A percentile compares a stretch with the other conserved stretches of the same genome.
phyloP scores from a whole-genome alignment of 2,113 vertebrate species.

The Holacanthus passer region DNA sequence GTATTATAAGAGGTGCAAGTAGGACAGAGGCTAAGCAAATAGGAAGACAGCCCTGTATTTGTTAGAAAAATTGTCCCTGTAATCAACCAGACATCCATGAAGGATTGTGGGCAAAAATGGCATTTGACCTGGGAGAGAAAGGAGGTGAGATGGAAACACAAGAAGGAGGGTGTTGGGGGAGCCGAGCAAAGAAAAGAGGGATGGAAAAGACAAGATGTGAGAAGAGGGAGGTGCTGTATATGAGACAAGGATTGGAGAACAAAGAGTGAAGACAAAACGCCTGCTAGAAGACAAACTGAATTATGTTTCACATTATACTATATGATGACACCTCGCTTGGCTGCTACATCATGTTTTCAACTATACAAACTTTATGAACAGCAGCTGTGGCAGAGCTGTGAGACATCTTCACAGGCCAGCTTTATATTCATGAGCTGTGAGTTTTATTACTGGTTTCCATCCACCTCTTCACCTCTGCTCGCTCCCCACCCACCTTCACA shows the following conservation, averaged over 20 bases:
- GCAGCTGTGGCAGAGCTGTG: slow-evolving; percentile 13
- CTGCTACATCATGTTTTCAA: background rate
- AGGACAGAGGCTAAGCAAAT: too few relatives aligned
- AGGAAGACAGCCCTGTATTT: too few relatives aligned
- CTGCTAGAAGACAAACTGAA: background rate
- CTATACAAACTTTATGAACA: background rate
- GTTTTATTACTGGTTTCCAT: background rate
- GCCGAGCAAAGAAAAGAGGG: background rate
- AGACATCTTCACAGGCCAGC: background rate
- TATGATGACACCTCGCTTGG: background rate
- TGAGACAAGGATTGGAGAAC: background rate
- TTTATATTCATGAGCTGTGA: background rate
- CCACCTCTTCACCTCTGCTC: background rate
- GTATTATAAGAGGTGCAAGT: too few relatives aligned
- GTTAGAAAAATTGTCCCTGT: too few relatives aligned
- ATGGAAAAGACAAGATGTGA: too few relatives aligned
- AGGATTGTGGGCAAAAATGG: too few relatives aligned
- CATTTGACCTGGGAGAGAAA: too few relatives aligned
- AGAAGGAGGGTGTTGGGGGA: background rate
- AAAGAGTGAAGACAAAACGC: background rate
- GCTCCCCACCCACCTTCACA: background rate
- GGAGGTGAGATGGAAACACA: too few relatives aligned
- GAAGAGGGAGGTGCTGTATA: background rate
- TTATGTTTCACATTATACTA: background rate
- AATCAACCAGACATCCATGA: too few relatives aligned